phyloP scores from a whole-genome alignment of 2,113 vertebrate species.

The Istiophorus platypterus region DNA sequence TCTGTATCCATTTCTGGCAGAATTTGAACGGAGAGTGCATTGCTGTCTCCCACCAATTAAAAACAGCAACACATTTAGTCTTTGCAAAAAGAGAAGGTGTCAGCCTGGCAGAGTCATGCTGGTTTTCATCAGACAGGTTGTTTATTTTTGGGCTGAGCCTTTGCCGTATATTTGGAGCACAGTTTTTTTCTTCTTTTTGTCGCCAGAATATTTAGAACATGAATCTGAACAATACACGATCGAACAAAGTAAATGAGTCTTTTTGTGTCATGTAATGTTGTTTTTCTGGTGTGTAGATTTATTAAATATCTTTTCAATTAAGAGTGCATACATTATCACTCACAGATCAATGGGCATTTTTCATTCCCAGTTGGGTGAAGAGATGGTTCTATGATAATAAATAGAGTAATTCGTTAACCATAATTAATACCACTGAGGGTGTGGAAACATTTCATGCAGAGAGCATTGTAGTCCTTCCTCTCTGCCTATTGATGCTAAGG shows the following conservation, averaged over 20 bases:
- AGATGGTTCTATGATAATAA: conserved; percentile 8
- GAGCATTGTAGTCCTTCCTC: neutral
- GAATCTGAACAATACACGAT: neutral
- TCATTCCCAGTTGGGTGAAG: neutral
- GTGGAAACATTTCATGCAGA: conserved; percentile 4
- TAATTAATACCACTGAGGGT: neutral
- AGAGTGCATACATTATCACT: conserved; percentile 11
- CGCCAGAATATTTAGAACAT: no score
- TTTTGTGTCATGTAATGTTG: neutral
- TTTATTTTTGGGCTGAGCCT: neutral
- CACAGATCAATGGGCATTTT: conserved; percentile 13
- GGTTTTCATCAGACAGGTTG: neutral
- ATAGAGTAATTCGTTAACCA: neutral
- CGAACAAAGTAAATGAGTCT: neutral
- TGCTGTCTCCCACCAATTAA: no score
- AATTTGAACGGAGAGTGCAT: no score
- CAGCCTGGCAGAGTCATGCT: neutral
- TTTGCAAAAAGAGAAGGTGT: conserved; percentile 8
- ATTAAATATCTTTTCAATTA: neutral
- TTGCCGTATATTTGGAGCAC: neutral
- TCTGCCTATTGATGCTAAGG: neutral
- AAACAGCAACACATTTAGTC: no score
- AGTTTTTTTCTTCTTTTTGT: no score
- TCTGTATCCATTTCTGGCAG: no score
- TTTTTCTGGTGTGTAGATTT: neutral